A percentile compares a stretch with the other conserved stretches of the same genome.
These are phyloP conservation scores for Nebria ingens DNA, from an alignment of 1,140 invertebrate genomes.

Conservation along the genomic window DNA sequence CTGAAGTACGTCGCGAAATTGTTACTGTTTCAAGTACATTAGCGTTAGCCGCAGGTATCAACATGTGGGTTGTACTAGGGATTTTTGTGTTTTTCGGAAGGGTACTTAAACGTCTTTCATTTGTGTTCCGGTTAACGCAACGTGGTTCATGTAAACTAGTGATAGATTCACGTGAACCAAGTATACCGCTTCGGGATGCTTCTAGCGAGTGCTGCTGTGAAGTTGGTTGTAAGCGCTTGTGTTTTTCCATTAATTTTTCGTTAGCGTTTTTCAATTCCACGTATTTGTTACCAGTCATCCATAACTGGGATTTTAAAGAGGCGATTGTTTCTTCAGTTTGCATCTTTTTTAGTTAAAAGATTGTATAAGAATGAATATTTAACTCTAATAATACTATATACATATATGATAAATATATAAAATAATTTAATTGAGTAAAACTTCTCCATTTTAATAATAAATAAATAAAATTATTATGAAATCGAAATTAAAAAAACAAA, in stretches of 20 bases:
- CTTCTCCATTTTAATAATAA: no score
- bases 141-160: background rate
- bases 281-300: conserved; percentile 4
- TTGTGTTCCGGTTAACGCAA: background rate
- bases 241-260: background rate
- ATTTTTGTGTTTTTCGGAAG: conserved; percentile 10
- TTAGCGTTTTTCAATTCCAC: background rate
- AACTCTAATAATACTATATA: no score
- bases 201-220: background rate
- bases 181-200: background rate
- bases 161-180: background rate
- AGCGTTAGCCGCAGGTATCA: conserved; percentile 16
- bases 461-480: background rate
- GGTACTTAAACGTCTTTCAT: conserved; percentile 10
- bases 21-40: background rate
- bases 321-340: background rate
- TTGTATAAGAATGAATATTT: no score
- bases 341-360: no score
- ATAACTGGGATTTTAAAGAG: background rate
- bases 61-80: conserved; percentile 11
- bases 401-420: no score
- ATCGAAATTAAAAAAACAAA: background rate
- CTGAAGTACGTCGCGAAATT: background rate
- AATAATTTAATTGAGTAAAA: no score
- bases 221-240: background rate